phyloP scores from a whole-genome alignment of 2,888 invertebrate genomes.

The Epinotia brunnichana region DNA sequence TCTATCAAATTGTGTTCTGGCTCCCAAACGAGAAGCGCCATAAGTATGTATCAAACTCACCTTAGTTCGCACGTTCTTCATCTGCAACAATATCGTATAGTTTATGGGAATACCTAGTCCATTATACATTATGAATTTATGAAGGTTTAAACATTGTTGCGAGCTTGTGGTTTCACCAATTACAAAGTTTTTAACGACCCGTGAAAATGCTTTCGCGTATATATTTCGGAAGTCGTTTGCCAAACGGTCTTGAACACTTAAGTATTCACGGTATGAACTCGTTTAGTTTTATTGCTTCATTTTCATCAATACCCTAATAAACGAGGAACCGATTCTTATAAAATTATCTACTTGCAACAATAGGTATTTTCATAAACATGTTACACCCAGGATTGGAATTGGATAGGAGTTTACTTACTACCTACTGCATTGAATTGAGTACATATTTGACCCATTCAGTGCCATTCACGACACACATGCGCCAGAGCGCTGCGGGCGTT shows the following conservation, averaged over 20 bases:
- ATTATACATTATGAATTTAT: conserved; percentile 52
- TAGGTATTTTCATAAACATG: too few species aligned
- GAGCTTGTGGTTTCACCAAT: conserved; percentile 55
- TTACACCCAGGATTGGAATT: too few species aligned
- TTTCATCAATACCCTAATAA: conserved; percentile 14
- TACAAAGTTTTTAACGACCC: conserved; percentile 68
- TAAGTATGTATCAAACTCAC: conserved; percentile 1
- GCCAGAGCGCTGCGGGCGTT: too few species aligned
- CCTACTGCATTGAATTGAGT: too few species aligned
- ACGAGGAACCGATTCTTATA: neutral
- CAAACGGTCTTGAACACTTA: conserved; percentile 21
- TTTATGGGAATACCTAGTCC: conserved; percentile 44
- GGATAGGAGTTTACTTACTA: too few species aligned
- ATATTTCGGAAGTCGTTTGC: conserved; percentile 23
- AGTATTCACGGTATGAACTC: conserved; percentile 14
- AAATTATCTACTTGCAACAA: too few species aligned
- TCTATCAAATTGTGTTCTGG: conserved; percentile 6
- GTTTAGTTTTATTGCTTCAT: conserved; percentile 21
- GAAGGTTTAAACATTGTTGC: conserved; percentile 60
- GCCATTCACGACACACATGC: too few species aligned
- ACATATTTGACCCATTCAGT: too few species aligned
- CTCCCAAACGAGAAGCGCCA: neutral
- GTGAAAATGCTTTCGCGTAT: conserved; percentile 45
- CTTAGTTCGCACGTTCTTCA: neutral
- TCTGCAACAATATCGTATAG: conserved; percentile 41